A percentile compares a stretch with the other conserved stretches of the same genome.
Evolutionary conservation across 2,888 invertebrate genomes (phyloP).

Genomic region (Calameuta filiformis): DNA sequence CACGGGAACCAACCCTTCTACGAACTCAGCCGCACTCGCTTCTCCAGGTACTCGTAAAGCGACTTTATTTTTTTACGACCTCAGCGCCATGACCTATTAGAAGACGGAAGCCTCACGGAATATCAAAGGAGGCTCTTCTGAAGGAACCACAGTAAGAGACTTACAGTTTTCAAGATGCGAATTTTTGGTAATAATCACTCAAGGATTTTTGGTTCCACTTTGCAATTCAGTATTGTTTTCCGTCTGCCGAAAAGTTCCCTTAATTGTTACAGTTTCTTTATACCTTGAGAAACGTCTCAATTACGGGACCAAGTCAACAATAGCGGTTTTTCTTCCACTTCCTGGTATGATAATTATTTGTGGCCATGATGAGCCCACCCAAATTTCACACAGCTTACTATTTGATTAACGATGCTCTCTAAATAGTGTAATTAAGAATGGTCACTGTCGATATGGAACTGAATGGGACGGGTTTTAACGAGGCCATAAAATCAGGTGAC

Average conservation of each 20-base stretch:
- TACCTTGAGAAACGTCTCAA: conserved; percentile 43
- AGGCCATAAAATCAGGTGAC: conserved; percentile 61
- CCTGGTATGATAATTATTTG: conserved; percentile 32
- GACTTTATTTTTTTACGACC: conserved; percentile 59
- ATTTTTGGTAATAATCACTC: too few relatives aligned
- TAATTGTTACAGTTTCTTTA: too few relatives aligned
- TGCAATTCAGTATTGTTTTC: too few relatives aligned
- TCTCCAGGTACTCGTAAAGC: conserved; percentile 62
- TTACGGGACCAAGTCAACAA: conserved; percentile 40
- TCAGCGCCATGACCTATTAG: conserved; percentile 53
- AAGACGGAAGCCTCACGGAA: conserved; percentile 41
- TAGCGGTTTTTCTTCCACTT: conserved; percentile 17
- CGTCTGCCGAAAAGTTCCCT: too few relatives aligned
- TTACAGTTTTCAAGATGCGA: too few relatives aligned
- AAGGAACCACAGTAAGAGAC: too few relatives aligned
- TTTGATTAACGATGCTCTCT: conserved; percentile 21
- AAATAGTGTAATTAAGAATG: conserved; percentile 57
- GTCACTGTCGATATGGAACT: conserved; percentile 49
- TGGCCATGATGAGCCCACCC: conserved; percentile 32
- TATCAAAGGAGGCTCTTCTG: too few relatives aligned
- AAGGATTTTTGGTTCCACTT: too few relatives aligned
- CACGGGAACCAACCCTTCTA: conserved; percentile 57
- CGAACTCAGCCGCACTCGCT: conserved; percentile 57
- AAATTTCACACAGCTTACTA: conserved; percentile 32
- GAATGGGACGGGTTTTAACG: conserved; percentile 46